phyloP scores from a whole-genome alignment of 2,888 invertebrate species.

The Tenthredo distinguenda region DNA sequence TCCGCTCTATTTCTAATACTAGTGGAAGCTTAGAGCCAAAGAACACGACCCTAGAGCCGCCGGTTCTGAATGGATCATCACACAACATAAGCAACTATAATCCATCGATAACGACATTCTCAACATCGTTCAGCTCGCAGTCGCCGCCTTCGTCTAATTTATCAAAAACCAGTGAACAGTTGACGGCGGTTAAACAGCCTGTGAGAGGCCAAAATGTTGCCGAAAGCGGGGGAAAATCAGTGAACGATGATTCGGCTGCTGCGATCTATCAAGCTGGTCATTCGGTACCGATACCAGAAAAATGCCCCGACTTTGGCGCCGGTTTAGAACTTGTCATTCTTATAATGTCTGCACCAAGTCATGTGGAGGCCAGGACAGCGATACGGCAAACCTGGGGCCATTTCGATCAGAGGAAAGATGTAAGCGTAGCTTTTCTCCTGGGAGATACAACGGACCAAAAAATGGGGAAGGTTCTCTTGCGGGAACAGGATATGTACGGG shows the following conservation, averaged over 20 bases:
- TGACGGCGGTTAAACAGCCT: not conserved
- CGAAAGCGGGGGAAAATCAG: conserved; percentile 58
- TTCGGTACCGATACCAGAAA: conserved; percentile 67
- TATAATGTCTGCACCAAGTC: conserved; percentile 85
- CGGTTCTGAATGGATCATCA: conserved; percentile 48
- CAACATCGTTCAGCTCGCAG: conserved; percentile 59
- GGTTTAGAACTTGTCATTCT: conserved; percentile 79
- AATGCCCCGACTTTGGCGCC: conserved; percentile 74
- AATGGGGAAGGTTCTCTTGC: conserved; percentile 71
- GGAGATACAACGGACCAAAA: conserved; percentile 79
- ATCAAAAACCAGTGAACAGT: conserved; percentile 55
- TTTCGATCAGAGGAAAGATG: conserved; percentile 82
- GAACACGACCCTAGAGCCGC: conserved; percentile 61
- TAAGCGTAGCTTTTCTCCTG: conserved; percentile 85
- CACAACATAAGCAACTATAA: conserved; percentile 57
- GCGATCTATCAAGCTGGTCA: conserved; percentile 73
- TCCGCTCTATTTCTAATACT: conserved; percentile 58
- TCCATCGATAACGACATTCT: conserved; percentile 58
- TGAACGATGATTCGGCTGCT: conserved; percentile 77
- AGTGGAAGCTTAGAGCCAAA: conserved; percentile 60
- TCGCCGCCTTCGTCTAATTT: conserved; percentile 59
- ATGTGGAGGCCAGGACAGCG: conserved; percentile 83
- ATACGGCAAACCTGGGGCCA: conserved; percentile 89
- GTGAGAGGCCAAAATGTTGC: not conserved
- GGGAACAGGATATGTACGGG: conserved; percentile 81